Percentiles rank a stretch among this genome's conserved stretches.
These are phyloP conservation scores for Trissolcus japonicus DNA, from an alignment of 2,888 invertebrate genomes.

Conservation along the genomic window DNA sequence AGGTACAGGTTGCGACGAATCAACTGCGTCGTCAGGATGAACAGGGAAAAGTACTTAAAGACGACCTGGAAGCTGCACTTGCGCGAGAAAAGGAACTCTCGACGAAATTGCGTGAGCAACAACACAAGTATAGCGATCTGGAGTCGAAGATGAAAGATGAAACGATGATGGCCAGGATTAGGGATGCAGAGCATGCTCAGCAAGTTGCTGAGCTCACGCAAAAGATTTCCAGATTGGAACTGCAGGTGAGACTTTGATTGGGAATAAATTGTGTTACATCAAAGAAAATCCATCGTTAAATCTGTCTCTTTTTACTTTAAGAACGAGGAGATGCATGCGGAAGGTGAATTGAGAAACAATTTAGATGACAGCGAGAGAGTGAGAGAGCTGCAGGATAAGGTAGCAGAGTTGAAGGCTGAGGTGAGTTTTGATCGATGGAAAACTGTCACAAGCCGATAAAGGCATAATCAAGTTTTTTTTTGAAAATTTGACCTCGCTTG, in stretches of 20 bases:
- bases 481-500: no score
- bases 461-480: no score
- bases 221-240: slow-evolving; percentile 94
- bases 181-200: slow-evolving; percentile 96
- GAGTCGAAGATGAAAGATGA: slow-evolving; percentile 90
- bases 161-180: slow-evolving; percentile 93
- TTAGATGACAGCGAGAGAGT: slow-evolving; percentile 91
- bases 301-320: slow-evolving; percentile 75
- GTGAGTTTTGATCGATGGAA: slow-evolving; percentile 78
- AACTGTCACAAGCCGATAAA: no score
- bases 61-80: slow-evolving; percentile 85
- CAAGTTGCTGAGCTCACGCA: slow-evolving; percentile 94
- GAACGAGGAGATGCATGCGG: slow-evolving; percentile 96
- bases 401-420: slow-evolving; percentile 95
- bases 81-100: slow-evolving; percentile 86
- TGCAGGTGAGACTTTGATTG: slow-evolving; percentile 81
- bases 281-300: neutral
- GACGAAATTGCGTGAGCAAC: slow-evolving; percentile 88
- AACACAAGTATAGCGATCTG: slow-evolving; percentile 82
- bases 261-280: neutral
- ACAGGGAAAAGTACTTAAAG: slow-evolving; percentile 89
- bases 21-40: slow-evolving; percentile 94
- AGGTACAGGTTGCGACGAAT: slow-evolving; percentile 93
- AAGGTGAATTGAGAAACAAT: slow-evolving; percentile 92
- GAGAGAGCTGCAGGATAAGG: slow-evolving; percentile 93